A percentile compares a stretch with the other conserved stretches of the same genome.
phyloP scores from a whole-genome alignment of 2,113 vertebrate genomes.

The Suricata suricatta region DNA sequence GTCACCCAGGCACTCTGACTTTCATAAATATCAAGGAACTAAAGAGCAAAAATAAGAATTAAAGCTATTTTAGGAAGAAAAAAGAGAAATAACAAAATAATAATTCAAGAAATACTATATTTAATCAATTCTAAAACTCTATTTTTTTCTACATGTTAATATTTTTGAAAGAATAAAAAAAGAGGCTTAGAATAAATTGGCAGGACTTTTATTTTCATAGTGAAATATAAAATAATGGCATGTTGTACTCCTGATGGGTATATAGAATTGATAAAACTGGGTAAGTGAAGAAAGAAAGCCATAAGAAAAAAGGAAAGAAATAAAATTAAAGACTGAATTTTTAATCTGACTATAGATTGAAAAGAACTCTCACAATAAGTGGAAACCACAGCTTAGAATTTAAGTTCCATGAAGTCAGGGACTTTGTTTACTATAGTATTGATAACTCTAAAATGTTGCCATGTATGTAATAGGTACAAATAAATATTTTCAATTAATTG shows the following conservation, averaged over 20 bases:
- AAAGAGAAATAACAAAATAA: neutral
- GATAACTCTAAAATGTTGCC: neutral
- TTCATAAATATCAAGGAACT: neutral
- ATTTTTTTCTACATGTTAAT: neutral
- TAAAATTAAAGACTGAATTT: neutral
- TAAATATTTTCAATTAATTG: neutral
- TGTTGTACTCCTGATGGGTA: neutral
- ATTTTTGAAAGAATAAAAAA: neutral
- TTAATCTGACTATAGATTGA: neutral
- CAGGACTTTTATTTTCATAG: neutral
- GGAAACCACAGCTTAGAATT: neutral
- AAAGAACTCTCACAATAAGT: neutral
- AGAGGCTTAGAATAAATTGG: neutral
- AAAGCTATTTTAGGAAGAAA: neutral
- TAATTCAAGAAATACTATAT: neutral
- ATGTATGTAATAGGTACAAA: neutral
- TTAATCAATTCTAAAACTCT: neutral
- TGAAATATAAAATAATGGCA: neutral
- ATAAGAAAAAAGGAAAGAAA: neutral
- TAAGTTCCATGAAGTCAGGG: neutral
- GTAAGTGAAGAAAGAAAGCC: neutral
- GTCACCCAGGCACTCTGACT: neutral
- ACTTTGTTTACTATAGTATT: neutral
- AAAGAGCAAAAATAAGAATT: neutral
- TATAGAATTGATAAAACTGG: neutral